Percentiles rank a stretch among this genome's conserved stretches.
These are phyloP conservation scores for Prunella himalayana DNA, from an alignment of 2,113 vertebrate species.

Conservation along the genomic window DNA sequence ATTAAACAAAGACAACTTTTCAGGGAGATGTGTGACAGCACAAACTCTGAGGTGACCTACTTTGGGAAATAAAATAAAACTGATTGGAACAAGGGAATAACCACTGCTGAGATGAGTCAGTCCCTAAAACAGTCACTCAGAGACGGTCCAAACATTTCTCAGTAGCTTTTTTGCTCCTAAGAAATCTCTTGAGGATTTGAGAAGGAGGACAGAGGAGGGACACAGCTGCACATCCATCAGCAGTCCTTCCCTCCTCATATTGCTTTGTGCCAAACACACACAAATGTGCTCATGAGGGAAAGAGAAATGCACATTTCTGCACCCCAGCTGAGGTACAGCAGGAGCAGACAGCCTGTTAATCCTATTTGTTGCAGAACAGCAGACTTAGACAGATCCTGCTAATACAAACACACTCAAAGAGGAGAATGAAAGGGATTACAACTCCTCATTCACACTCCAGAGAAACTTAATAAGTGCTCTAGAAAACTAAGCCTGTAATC, in stretches of 20 bases:
- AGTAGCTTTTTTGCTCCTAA: background rate
- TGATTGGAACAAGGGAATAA: background rate
- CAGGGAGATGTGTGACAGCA: background rate
- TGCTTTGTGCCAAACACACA: background rate
- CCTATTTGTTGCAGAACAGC: background rate
- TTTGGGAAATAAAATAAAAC: background rate
- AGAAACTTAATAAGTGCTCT: background rate
- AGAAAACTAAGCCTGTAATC: background rate
- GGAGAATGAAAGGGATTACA: background rate
- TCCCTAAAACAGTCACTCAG: background rate
- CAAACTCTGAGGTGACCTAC: background rate
- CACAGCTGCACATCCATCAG: background rate
- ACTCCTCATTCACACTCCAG: background rate
- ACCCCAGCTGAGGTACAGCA: background rate
- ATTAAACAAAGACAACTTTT: background rate
- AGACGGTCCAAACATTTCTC: background rate
- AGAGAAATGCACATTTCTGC: background rate
- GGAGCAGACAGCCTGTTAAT: background rate
- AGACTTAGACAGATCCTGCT: background rate
- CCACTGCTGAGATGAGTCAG: background rate
- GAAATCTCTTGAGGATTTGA: background rate
- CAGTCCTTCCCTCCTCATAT: background rate
- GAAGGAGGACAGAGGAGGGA: background rate
- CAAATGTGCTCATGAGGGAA: fast-evolving
- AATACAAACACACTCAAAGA: background rate